These are phyloP conservation scores for Drosophila rufa DNA, from an alignment of 1,140 invertebrate genomes.

Conservation along the genomic window DNA sequence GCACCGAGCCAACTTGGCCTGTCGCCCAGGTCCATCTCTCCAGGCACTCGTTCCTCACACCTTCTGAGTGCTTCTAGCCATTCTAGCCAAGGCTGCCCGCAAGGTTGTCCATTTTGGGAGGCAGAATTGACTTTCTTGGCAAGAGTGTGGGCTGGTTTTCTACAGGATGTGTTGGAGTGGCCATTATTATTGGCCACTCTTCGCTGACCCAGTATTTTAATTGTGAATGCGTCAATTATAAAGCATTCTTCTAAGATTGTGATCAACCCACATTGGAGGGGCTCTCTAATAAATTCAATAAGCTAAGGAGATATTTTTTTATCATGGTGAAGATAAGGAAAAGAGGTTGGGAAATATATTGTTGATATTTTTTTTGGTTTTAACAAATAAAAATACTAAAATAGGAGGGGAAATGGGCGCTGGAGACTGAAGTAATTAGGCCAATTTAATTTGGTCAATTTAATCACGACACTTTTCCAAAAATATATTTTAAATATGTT, in stretches of 20 bases:
- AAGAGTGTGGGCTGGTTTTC: constrained; percentile 7
- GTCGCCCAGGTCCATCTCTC: constrained; percentile 36
- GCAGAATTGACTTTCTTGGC: constrained; percentile 23
- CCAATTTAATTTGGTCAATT: no score
- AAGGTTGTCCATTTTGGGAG: constrained; percentile 50
- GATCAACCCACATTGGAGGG: not conserved
- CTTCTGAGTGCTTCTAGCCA: constrained; percentile 1
- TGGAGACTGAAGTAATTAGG: no score
- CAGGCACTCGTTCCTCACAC: constrained; percentile 33
- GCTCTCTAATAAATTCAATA: not conserved
- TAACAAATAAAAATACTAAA: no score
- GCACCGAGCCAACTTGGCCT: constrained; percentile 36
- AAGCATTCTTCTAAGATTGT: not conserved
- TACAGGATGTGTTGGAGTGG: constrained; percentile 27
- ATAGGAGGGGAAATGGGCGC: no score
- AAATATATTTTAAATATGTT: not conserved
- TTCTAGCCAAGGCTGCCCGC: constrained; percentile 30
- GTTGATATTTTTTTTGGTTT: no score
- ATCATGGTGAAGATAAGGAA: no score
- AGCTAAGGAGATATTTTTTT: not conserved
- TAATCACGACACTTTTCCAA: no score
- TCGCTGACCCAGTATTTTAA: constrained; percentile 26
- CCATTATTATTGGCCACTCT: not conserved
- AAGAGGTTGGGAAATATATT: no score
- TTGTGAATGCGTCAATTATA: constrained; percentile 17